phyloP scores from a whole-genome alignment of 2,113 vertebrate species.

The Symphodus melops region DNA sequence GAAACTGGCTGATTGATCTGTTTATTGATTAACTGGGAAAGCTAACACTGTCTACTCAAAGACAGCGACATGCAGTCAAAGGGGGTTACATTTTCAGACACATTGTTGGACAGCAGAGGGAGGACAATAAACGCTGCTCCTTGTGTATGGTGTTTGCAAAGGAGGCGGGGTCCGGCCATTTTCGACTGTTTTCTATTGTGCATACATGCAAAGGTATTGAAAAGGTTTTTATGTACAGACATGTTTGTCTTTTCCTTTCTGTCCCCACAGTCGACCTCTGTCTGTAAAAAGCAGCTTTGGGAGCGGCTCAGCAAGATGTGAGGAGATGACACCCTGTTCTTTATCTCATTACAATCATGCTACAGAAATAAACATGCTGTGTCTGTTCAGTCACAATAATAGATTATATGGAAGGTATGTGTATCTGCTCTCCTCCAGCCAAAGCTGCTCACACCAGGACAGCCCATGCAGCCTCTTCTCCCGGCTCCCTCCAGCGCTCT shows the following conservation, averaged over 20 bases:
- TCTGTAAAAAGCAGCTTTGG: constrained; percentile 63
- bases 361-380: no score
- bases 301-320: constrained; percentile 61
- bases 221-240: no score
- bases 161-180: no score
- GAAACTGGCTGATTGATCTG: constrained; percentile 25
- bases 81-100: neutral
- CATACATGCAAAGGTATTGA: no score
- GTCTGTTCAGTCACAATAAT: no score
- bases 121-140: neutral
- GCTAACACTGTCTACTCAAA: no score
- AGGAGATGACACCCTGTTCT: constrained; percentile 12
- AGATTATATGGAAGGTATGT: no score
- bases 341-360: neutral
- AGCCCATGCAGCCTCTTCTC: constrained; percentile 57
- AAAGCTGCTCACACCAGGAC: constrained; percentile 74
- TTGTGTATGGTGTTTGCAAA: no score
- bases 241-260: neutral
- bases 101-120: neutral
- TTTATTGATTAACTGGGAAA: neutral
- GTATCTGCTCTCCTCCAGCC: constrained; percentile 40
- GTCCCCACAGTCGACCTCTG: constrained; percentile 66
- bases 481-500: constrained; percentile 89
- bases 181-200: no score
- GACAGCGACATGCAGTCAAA: no score